These are phyloP conservation scores for Prochilodus magdalenae DNA, from an alignment of 2,113 vertebrate species.

Conservation along the genomic window DNA sequence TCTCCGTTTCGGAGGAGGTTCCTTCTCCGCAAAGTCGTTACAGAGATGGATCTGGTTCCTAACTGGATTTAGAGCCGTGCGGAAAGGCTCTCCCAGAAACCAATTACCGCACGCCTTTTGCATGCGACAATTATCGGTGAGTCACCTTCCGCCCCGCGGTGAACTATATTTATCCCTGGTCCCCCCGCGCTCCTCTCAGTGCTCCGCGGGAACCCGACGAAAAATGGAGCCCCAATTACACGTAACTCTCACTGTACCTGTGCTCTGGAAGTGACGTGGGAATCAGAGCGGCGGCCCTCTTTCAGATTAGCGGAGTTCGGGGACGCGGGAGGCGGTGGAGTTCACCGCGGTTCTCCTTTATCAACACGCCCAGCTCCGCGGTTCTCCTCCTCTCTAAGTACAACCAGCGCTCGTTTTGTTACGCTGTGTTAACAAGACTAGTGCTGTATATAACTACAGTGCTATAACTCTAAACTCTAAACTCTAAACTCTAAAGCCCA, in stretches of 20 bases:
- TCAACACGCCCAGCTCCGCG: no score
- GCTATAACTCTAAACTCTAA: no score
- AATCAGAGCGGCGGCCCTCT: constrained; percentile 5
- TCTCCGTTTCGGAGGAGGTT: not conserved
- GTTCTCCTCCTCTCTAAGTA: no score
- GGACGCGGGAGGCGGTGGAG: not conserved
- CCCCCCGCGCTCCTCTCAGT: not conserved
- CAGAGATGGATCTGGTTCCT: constrained; percentile 37
- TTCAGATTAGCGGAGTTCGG: not conserved
- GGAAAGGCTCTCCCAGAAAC: constrained; percentile 34
- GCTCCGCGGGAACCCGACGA: not conserved
- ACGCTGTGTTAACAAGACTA: no score
- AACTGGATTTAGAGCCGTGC: constrained; percentile 32
- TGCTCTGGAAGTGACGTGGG: constrained; percentile 29
- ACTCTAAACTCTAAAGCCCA: no score
- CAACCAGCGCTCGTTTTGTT: no score
- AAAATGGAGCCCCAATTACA: constrained; percentile 45
- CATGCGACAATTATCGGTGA: constrained; percentile 33
- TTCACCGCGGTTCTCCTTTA: not conserved
- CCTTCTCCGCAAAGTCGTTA: not conserved
- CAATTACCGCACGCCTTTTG: constrained; percentile 39
- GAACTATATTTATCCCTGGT: constrained; percentile 27
- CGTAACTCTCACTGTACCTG: constrained; percentile 27
- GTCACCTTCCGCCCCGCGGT: constrained; percentile 15
- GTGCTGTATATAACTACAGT: no score